phyloP scores from a whole-genome alignment of 1,140 invertebrate species.

The Bombus turneri region DNA sequence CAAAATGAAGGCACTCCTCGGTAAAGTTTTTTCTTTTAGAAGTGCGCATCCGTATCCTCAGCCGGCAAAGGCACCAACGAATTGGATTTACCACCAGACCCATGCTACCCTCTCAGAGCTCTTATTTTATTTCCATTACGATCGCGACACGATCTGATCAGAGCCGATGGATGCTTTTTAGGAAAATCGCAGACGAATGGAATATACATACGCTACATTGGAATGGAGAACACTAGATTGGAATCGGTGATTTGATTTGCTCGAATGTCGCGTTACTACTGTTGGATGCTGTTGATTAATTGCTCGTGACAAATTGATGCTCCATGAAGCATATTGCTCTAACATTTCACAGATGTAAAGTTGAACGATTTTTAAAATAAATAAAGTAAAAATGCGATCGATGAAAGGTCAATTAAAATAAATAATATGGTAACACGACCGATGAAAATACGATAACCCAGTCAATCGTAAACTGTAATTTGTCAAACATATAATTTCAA shows the following conservation, averaged over 20 bases:
- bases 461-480: too few relatives aligned
- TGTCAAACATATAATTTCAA: too few relatives aligned
- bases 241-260: not conserved
- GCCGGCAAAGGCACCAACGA: slow-evolving; percentile 8
- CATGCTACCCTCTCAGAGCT: not conserved
- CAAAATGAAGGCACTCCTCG: slow-evolving; percentile 28
- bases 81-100: slow-evolving; percentile 24
- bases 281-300: not conserved
- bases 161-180: not conserved
- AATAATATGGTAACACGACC: not conserved
- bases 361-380: not conserved
- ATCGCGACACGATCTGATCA: too few relatives aligned
- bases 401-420: not conserved
- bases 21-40: slow-evolving; percentile 24
- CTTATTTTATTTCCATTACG: slow-evolving; percentile 5
- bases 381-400: not conserved
- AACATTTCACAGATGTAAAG: not conserved
- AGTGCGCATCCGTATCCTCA: not conserved
- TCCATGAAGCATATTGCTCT: not conserved
- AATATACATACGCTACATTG: not conserved
- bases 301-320: not conserved
- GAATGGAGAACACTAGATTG: not conserved
- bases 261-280: not conserved
- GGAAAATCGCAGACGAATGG: not conserved
- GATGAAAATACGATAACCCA: too few relatives aligned